Evolutionary conservation across 2,888 invertebrate genomes (phyloP).

Genomic region (Phragmatobia fuliginosa): DNA sequence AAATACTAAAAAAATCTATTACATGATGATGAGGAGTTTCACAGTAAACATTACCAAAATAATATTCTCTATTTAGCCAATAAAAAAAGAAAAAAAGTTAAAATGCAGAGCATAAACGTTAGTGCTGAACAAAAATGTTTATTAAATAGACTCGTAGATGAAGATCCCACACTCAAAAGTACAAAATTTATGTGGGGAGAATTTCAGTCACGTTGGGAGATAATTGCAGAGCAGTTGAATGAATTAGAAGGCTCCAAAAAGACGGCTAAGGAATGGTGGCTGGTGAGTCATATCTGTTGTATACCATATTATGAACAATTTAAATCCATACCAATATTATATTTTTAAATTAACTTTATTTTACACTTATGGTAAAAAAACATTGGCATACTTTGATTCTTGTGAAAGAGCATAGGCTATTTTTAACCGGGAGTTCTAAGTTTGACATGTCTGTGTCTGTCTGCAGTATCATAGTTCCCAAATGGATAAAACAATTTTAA

Average conservation of each 20-base stretch:
- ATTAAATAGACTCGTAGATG: not conserved
- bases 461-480: too few species aligned
- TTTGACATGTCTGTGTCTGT: too few species aligned
- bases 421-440: too few species aligned
- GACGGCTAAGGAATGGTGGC: not conserved
- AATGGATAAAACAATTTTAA: too few species aligned
- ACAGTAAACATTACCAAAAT: not conserved
- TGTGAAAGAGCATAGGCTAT: too few species aligned
- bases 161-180: not conserved
- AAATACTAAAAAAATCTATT: not conserved
- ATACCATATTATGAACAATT: too few species aligned
- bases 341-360: too few species aligned
- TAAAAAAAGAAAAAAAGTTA: not conserved
- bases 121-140: not conserved
- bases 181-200: not conserved
- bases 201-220: not conserved
- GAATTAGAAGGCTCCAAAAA: not conserved
- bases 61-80: not conserved
- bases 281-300: not conserved
- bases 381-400: too few species aligned
- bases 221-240: constrained; percentile 1
- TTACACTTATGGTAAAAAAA: too few species aligned
- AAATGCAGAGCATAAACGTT: not conserved
- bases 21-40: too few species aligned
- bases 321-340: too few species aligned